Evolutionary conservation across 1,140 invertebrate genomes (phyloP), one percentile per base, ranked within the genome.

Genomic region (Eumaeus atala): DNA sequence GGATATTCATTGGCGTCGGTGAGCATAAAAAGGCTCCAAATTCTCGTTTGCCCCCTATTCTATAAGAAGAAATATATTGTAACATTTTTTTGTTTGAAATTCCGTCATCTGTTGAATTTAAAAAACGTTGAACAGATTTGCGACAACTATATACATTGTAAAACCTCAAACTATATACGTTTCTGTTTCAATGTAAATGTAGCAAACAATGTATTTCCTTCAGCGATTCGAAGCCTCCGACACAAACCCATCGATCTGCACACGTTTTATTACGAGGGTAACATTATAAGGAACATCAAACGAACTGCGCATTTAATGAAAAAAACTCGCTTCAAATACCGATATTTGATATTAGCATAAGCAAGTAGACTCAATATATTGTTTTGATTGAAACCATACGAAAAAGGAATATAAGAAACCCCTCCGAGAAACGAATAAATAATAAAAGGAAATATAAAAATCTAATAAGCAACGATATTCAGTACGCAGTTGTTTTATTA

Each of bases 311-410:
- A 44, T 44, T 44, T 44, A 44, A 44, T 44, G 40, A 44, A 44
- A 44, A 44, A 44, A 44, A 16, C 21, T 28, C 21, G 21, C 21
- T 17, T 16, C 9, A 16, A 16, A 9, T 14, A 9, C 6, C 40
- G 17, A 44, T 44, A 44, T 44, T 9, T 44, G n/a, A 44, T 44
- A 44, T 44, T 44, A 44, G 12, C 40, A 44, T 44, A 44, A 14
- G 40, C 9, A 14, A 44, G 14, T 44, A 16, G 16, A 9, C 2
- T 9, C 14, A 44, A 44, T 16, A 16, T 44, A 44, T 17, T 44
- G 40, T 44, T 44, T 44, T 44, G 40, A 44, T 44, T 44, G 40
- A 44, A 44, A 44, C 14, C 40, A 44, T 42, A 42, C 14, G 16
- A 44, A 44, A 42, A 44, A 44, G 16, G 40, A 18, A 44, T 44